phyloP scores from a whole-genome alignment of 2,797 vertebrate species.

The Oceanodroma leucorhoa region DNA sequence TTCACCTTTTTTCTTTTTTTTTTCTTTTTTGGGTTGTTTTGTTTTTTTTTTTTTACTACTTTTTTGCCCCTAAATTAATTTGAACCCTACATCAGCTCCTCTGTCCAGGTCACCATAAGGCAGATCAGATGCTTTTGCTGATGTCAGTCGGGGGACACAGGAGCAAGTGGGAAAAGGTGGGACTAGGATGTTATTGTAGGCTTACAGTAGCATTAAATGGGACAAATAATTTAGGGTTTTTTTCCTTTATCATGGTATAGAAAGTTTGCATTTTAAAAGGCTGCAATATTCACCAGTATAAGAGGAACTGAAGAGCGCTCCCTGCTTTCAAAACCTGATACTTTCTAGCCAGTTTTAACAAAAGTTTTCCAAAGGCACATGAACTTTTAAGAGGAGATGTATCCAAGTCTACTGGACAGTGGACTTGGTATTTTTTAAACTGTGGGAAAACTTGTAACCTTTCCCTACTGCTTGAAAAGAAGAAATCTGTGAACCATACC shows the following conservation, averaged over 20 bases:
- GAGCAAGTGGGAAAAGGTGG: neutral
- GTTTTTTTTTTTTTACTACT: neutral
- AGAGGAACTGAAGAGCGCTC: neutral
- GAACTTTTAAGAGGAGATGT: neutral
- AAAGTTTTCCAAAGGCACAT: neutral
- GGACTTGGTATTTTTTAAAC: neutral
- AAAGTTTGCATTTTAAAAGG: neutral
- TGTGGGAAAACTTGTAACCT: neutral
- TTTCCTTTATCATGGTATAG: neutral
- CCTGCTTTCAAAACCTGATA: neutral
- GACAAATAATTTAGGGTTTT: neutral
- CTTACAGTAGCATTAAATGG: neutral
- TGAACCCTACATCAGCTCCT: neutral
- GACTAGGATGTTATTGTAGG: neutral
- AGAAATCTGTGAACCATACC: neutral
- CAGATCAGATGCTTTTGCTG: neutral
- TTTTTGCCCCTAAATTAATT: neutral
- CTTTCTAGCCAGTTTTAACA: neutral
- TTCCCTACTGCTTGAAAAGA: neutral
- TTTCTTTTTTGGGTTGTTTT: too few species aligned
- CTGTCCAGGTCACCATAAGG: neutral
- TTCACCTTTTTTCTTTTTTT: rapidly evolving
- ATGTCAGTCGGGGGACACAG: neutral
- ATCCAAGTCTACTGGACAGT: neutral
- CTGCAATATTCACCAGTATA: neutral